Evolutionary conservation across 2,113 vertebrate genomes (phyloP).

Genomic region (Procavia capensis): DNA sequence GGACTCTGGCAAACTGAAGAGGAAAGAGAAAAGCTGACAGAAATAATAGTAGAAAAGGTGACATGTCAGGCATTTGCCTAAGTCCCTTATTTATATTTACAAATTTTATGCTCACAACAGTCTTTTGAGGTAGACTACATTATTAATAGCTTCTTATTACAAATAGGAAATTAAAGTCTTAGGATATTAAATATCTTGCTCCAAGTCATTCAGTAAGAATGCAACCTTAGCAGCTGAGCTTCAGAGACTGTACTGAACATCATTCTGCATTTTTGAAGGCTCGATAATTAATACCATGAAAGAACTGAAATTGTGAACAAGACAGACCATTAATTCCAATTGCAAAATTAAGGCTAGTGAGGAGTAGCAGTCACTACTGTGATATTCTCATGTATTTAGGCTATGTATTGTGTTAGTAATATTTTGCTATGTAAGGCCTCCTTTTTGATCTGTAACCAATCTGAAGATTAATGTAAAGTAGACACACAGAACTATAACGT

Average conservation of each 20-base stretch:
- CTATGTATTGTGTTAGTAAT: background rate
- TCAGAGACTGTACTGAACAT: background rate
- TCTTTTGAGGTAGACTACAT: background rate
- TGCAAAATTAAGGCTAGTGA: background rate
- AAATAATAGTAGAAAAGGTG: background rate
- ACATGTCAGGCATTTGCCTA: background rate
- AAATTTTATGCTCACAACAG: background rate
- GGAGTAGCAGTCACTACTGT: background rate
- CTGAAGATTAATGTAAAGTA: background rate
- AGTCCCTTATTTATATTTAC: background rate
- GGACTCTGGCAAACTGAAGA: background rate
- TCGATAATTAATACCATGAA: background rate
- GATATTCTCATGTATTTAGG: background rate
- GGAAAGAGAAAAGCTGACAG: background rate
- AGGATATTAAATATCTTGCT: background rate
- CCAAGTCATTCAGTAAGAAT: background rate
- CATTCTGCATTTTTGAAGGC: background rate
- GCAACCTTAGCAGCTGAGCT: background rate
- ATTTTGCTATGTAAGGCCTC: background rate
- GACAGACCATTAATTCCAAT: background rate
- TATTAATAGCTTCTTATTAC: background rate
- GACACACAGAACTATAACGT: background rate
- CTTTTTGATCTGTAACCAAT: slow-evolving; percentile 11
- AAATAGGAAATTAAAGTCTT: background rate
- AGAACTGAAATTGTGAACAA: background rate